These are phyloP conservation scores for Eupeodes latifasciatus DNA, from an alignment of 2,888 invertebrate species.

Conservation along the genomic window DNA sequence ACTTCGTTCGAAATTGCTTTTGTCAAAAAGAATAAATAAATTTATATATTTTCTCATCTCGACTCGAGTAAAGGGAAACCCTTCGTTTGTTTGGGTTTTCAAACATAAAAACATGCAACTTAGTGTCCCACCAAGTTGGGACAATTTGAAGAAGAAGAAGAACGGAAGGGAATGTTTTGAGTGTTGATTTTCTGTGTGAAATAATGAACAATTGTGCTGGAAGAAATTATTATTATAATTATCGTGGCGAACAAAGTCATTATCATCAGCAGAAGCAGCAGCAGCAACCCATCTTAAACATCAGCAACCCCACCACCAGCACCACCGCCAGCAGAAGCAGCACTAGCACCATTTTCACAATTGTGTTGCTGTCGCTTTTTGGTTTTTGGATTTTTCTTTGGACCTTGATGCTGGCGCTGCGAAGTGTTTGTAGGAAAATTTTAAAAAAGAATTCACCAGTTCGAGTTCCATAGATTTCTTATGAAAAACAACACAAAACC, in stretches of 20 bases:
- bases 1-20: constrained; percentile 61
- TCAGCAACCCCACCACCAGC: constrained; percentile 40
- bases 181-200: constrained; percentile 54
- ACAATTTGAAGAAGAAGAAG: not conserved
- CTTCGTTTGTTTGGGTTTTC: not conserved
- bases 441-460: constrained; percentile 38
- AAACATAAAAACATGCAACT: constrained; percentile 17
- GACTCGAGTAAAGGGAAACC: not conserved
- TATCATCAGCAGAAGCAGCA: constrained; percentile 55
- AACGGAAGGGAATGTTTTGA: constrained; percentile 26
- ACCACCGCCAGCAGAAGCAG: constrained; percentile 55
- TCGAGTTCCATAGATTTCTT: constrained; percentile 13
- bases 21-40: constrained; percentile 53
- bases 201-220: constrained; percentile 70
- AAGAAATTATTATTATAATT: constrained; percentile 57
- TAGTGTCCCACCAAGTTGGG: constrained; percentile 15
- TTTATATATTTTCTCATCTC: constrained; percentile 13
- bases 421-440: constrained; percentile 55
- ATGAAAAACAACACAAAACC: not conserved
- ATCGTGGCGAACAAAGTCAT: constrained; percentile 71
- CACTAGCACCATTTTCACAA: constrained; percentile 55
- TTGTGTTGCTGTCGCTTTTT: constrained; percentile 74
- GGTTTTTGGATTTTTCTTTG: constrained; percentile 73
- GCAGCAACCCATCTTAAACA: constrained; percentile 55
- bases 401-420: constrained; percentile 69